These are phyloP conservation scores for Silurus meridionalis DNA, from an alignment of 2,113 vertebrate genomes.

Conservation along the genomic window DNA sequence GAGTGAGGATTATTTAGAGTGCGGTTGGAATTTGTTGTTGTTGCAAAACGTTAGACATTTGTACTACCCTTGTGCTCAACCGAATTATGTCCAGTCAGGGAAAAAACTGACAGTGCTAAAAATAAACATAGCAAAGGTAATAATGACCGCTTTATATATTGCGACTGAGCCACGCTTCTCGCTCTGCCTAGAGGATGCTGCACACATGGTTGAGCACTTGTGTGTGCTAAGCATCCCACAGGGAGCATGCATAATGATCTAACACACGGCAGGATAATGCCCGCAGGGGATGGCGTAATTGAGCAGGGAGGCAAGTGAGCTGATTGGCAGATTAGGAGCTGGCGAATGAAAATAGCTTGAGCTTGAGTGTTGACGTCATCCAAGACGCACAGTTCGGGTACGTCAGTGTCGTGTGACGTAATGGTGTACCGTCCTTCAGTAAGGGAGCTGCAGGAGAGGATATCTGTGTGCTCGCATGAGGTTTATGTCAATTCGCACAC, in stretches of 20 bases:
- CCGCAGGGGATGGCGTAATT: slow-evolving; percentile 38
- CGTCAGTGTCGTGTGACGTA: slow-evolving; percentile 65
- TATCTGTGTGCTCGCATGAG: slow-evolving; percentile 10
- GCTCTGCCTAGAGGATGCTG: slow-evolving; percentile 25
- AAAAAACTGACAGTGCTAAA: slow-evolving; percentile 18
- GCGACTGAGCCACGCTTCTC: not conserved
- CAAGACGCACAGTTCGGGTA: slow-evolving; percentile 38
- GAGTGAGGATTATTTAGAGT: not conserved
- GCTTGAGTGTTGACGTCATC: slow-evolving; percentile 35
- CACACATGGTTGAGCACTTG: slow-evolving; percentile 27
- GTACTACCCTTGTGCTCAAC: not conserved
- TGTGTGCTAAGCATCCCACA: slow-evolving; percentile 51
- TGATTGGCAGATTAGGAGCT: slow-evolving; percentile 37
- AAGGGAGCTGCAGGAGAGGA: slow-evolving; percentile 45
- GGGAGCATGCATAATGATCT: slow-evolving; percentile 54
- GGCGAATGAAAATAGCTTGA: not conserved
- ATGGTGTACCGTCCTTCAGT: slow-evolving; percentile 34
- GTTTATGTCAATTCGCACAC: slow-evolving; percentile 11
- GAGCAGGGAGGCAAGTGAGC: slow-evolving; percentile 42
- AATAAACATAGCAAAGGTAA: not conserved
- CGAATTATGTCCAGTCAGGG: not conserved
- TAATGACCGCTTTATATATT: not conserved
- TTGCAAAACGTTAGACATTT: not conserved
- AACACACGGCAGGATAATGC: slow-evolving; percentile 57
- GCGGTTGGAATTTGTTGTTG: not conserved